Conservation (phyloP, 2,888 invertebrate genomes). For the Ariolimax columbianus region DNA sequence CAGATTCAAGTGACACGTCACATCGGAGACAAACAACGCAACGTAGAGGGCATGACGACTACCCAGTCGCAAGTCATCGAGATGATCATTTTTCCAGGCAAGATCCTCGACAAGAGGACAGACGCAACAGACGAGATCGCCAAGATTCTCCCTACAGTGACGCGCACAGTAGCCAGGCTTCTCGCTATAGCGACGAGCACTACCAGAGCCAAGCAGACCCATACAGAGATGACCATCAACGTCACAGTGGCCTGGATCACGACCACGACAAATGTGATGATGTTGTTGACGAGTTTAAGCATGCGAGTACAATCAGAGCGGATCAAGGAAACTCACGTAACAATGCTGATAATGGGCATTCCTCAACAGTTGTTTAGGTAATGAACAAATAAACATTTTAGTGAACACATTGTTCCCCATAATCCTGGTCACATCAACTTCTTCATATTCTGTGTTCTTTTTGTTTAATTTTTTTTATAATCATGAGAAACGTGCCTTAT, state of each 20-base stretch:
- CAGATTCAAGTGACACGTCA: not conserved
- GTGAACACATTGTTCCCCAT: too few species aligned
- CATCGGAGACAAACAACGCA: not conserved
- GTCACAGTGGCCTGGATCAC: not conserved
- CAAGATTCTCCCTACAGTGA: not conserved
- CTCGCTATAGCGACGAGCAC: not conserved
- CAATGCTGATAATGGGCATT: not conserved
- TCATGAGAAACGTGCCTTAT: too few species aligned
- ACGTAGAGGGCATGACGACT: not conserved
- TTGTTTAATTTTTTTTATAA: too few species aligned
- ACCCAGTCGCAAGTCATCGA: too few species aligned
- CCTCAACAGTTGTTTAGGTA: constrained; percentile 7
- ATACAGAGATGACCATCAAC: not conserved
- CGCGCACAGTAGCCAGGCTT: too few species aligned
- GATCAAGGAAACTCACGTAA: not conserved
- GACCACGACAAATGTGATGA: constrained; percentile 14
- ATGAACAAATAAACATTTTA: too few species aligned
- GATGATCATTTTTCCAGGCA: not conserved
- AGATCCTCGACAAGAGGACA: not conserved
- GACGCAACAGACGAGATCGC: not conserved
- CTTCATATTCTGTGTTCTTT: too few species aligned
- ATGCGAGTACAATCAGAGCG: too few species aligned
- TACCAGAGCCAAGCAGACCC: not conserved
- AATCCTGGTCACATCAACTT: too few species aligned
- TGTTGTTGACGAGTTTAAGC: constrained; percentile 26